phyloP scores from a whole-genome alignment of 2,888 invertebrate species.

The Lasioglossum lativentre region DNA sequence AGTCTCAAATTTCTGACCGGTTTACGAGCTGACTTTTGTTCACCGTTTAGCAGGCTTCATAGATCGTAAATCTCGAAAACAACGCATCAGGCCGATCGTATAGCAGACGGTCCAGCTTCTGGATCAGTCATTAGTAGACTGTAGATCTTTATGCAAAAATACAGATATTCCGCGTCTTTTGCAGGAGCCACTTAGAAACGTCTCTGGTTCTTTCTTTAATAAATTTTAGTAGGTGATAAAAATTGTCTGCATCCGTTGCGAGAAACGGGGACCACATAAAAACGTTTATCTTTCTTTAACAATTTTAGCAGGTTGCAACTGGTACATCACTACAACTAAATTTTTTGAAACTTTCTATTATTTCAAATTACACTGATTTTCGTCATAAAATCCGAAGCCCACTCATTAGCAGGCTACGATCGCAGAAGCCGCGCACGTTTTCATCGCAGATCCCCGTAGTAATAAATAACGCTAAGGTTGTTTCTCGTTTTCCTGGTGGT shows the following conservation, averaged over 20 bases:
- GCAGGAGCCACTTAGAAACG: no score
- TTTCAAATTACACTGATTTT: neutral
- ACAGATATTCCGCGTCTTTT: no score
- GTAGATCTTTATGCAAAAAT: no score
- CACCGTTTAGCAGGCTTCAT: neutral
- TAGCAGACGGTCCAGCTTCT: constrained; percentile 11
- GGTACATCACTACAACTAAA: no score
- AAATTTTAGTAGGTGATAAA: no score
- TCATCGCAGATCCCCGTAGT: neutral
- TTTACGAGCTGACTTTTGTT: neutral
- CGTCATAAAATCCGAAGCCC: neutral
- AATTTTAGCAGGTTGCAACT: no score
- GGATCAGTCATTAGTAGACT: neutral
- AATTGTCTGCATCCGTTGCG: no score
- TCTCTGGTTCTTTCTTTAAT: no score
- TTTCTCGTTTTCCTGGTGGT: neutral
- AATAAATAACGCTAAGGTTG: constrained; percentile 3
- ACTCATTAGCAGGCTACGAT: neutral
- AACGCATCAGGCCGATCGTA: constrained; percentile 21
- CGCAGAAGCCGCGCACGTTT: neutral
- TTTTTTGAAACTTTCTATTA: neutral
- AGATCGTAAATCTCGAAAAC: constrained; percentile 11
- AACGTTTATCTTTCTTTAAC: no score
- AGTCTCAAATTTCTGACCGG: neutral
- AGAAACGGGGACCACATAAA: no score